These are phyloP conservation scores for Lordiphosa mommai DNA, from an alignment of 1,140 invertebrate species.

Conservation along the genomic window DNA sequence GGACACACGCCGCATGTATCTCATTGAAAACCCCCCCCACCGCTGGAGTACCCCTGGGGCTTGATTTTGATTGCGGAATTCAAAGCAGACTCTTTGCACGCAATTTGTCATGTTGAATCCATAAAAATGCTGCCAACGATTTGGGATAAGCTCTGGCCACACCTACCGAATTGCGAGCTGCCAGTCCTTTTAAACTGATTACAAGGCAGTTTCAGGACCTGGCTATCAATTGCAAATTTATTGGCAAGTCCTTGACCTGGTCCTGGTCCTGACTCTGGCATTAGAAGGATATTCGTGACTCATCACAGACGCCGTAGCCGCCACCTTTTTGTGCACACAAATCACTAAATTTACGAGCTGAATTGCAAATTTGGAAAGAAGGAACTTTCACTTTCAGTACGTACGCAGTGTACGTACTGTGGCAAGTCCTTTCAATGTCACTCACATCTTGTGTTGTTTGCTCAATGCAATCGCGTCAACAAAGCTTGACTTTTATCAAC, in stretches of 20 bases:
- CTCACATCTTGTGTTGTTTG: not conserved
- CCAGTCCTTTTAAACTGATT: constrained; percentile 6
- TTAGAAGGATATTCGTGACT: not conserved
- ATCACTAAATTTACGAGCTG: constrained; percentile 11
- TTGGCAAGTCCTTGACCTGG: constrained; percentile 5
- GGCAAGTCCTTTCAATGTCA: constrained; percentile 2
- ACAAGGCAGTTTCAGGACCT: not conserved
- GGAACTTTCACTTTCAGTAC: not conserved
- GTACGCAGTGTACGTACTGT: not conserved
- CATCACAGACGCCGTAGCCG: not conserved
- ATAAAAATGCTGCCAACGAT: not conserved
- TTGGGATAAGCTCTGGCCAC: not conserved
- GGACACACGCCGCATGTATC: too few relatives aligned
- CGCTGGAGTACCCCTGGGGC: not conserved
- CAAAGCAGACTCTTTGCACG: constrained; percentile 1
- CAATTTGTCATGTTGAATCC: not conserved
- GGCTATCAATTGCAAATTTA: constrained; percentile 6
- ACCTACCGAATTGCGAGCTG: not conserved
- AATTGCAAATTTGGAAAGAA: constrained; percentile 3
- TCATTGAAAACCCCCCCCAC: too few relatives aligned
- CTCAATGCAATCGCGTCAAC: not conserved
- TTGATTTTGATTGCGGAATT: constrained; percentile 3
- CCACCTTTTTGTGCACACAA: constrained; percentile 7
- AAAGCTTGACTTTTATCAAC: constrained; percentile 1
- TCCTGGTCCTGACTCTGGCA: not conserved